Percentiles rank a stretch among this genome's conserved stretches.
Evolutionary conservation across 1,140 invertebrate genomes (phyloP).

Genomic region (Eupristina koningsbergeri): DNA sequence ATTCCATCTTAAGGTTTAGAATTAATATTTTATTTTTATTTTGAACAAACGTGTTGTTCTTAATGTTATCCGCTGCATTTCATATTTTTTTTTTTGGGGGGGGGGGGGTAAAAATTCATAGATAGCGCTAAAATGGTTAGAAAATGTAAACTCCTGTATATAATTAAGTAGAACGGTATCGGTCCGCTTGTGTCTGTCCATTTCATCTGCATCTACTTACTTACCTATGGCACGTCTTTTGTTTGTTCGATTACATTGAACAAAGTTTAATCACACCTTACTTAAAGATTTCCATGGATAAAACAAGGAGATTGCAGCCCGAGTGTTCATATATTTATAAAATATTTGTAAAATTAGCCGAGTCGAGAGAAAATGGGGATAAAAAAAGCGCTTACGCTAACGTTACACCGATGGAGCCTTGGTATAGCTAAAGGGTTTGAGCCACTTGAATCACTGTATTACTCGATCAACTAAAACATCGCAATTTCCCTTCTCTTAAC

Average conservation of each 20-base stretch:
- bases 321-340: not conserved
- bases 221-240: not conserved
- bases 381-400: not conserved
- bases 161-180: not conserved
- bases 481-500: not conserved
- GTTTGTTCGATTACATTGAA: not conserved
- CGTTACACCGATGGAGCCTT: not conserved
- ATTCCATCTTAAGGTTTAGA: no score
- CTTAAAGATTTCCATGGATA: not conserved
- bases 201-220: conserved; percentile 5
- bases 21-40: no score
- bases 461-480: conserved; percentile 1
- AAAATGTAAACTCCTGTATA: not conserved
- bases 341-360: not conserved
- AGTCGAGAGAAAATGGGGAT: not conserved
- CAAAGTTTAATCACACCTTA: not conserved
- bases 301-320: not conserved
- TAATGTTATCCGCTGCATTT: no score
- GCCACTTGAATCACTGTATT: not conserved
- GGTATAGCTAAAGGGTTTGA: not conserved
- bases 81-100: no score
- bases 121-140: no score
- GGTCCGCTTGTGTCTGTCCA: not conserved
- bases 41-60: no score
- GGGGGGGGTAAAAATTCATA: no score